Base-by-base conservation (phyloP, 2,797 vertebrate species). In the Ispidina picta region DNA sequence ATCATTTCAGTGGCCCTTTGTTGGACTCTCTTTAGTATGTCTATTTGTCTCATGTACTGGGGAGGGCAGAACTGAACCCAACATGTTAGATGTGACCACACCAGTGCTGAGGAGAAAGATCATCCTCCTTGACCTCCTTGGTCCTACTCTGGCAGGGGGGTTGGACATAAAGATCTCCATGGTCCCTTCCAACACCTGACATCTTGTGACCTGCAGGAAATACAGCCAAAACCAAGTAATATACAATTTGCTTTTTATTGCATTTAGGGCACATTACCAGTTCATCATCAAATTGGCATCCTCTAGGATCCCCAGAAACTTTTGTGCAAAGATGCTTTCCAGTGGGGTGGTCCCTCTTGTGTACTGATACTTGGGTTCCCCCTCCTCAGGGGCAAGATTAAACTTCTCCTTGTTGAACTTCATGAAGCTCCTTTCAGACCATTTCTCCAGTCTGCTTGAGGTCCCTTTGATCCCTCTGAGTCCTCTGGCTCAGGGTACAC, bases 291-390 rank as follows among this genome's bases (percentile, higher is more conserved):
- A 29, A 14, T 8, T 64, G 16, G 7, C 15, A 26, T 52, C 21
- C 10, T 39, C 19, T 5, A 48, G 20, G 35, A 55, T 43, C 12
- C 7, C 8, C 16, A 59, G 33, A 29, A 58, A 10, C 9, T 79
- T 82, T 69, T 54, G 19, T 77, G n/a, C 11, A 63, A 66, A 80
- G 28, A 9, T 2, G 1, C 29, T 66, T 79, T 55, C 56, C 31
- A 66, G 6, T 1, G 2, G 6, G 2, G 5, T 63, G 28, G 23
- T 5, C 5, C 4, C 3, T 16, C 39, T 4, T 9, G 5, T 4
- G 10, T 21, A 5, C 12, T 25, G 23, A 23, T 49, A 14, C 23
- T 25, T 49, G 8, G 25, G 25, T 8, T 79, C 10, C 13, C 76
- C 23, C 6, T 52, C 9, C 7, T 25, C 7, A 29, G 8, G 6